Base-by-base conservation (phyloP, 2,113 vertebrate species). In the Nymphicus hollandicus region DNA sequence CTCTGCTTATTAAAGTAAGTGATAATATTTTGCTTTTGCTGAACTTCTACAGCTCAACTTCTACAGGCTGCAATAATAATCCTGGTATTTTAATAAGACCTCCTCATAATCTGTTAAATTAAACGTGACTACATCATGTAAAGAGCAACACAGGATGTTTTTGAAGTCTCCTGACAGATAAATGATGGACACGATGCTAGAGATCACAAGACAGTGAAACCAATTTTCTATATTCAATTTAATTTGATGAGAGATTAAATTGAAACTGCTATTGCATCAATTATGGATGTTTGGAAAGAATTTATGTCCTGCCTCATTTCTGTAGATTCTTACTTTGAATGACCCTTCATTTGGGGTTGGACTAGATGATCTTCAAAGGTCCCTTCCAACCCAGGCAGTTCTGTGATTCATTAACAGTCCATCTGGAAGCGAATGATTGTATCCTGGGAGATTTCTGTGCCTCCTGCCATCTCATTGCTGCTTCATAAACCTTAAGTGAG, bases 401-500 rank as follows among this genome's bases (percentile, higher is more conserved):
- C 25, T 43, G n/a, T 73, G 52, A 61, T 80, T 19, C n/a, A 78
- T 90, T 90, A 85, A 60, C 37, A 52, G 78, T 61, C 52, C 50
- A 17, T 7, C 31, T 64, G 50, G 80, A 88, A 76, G 39, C 52
- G 69, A 96, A 37, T 44, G 72, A 85, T 84, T 83, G n/a, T 65
- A 28, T 84, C 27, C 63, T 69, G 56, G 53, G 86, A 95, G 82
- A 74, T 72, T 78, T 81, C 63, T 87, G 92, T 90, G 92, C 95
- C 95, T 88, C 33, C 9, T 78, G 63, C 74, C 33, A 5, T 83
- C 66, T 95, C 73, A 69, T 84, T 13, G 6, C 76, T 95, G 68
- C 93, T 93, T 92, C 91, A 85, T 95, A 96, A 96, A 95, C 91
- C 33, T 63, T 58, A 79, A 94, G 86, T 78, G 93, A 96, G 82